phyloP scores from a whole-genome alignment of 2,888 invertebrate species.

The Ophioninae sp. region DNA sequence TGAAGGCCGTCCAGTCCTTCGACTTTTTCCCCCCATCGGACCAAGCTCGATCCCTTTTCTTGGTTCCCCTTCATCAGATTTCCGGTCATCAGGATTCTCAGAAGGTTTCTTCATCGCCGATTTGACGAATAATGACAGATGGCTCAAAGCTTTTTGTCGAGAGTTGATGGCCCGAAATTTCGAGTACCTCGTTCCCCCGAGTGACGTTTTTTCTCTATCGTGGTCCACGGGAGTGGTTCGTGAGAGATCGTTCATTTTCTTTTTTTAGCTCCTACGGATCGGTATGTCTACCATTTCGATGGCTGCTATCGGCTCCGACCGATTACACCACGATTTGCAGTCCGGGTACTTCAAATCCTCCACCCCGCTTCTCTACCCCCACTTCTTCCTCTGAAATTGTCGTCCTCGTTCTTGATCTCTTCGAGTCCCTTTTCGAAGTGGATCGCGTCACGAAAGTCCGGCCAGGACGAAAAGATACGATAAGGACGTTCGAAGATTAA shows the following conservation, averaged over 20 bases:
- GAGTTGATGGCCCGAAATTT: background rate
- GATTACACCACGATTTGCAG: slow-evolving; percentile 34
- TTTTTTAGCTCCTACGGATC: background rate
- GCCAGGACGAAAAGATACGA: slow-evolving; percentile 44
- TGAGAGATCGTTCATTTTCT: background rate
- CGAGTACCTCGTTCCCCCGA: background rate
- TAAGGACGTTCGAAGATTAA: slow-evolving; percentile 55
- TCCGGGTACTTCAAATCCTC: background rate
- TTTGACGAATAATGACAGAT: background rate
- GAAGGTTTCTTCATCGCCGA: background rate
- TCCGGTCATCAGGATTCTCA: background rate
- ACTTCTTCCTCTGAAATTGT: background rate
- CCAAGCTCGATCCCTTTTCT: slow-evolving; percentile 40
- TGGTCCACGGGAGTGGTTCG: background rate
- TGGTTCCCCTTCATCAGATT: slow-evolving; percentile 46
- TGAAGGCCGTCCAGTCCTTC: slow-evolving; percentile 72
- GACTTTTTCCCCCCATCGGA: slow-evolving; percentile 35
- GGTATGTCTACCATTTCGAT: background rate
- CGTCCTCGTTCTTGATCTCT: background rate
- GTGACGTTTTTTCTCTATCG: background rate
- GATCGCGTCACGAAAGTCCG: slow-evolving; percentile 29
- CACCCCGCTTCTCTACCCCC: slow-evolving; percentile 4
- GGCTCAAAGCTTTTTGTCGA: background rate
- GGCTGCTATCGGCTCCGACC: background rate
- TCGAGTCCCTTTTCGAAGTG: slow-evolving; percentile 6